A percentile compares a stretch with the other conserved stretches of the same genome.
phyloP scores from a whole-genome alignment of 2,888 invertebrate genomes.

The Meloe dianella region DNA sequence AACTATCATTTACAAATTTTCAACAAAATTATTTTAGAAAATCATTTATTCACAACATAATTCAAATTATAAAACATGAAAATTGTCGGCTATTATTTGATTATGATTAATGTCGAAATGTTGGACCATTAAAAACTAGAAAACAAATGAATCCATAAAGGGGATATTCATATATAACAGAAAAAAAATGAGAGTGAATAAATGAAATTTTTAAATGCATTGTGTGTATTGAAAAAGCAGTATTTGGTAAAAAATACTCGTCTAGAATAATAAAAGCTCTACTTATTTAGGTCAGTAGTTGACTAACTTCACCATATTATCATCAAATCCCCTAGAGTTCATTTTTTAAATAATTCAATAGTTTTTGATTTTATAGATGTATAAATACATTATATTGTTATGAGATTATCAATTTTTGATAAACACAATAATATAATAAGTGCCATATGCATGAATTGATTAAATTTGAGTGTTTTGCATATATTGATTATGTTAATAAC shows the following conservation, averaged over 20 bases:
- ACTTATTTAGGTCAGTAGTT: constrained; percentile 12
- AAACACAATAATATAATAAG: not conserved
- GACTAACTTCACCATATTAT: constrained; percentile 12
- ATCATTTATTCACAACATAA: not conserved
- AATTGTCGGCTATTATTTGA: not conserved
- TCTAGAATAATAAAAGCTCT: constrained; percentile 10
- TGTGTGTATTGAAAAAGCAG: not conserved
- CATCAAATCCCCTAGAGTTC: not conserved
- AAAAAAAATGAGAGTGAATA: not conserved
- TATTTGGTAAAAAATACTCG: not conserved
- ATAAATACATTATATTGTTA: not conserved
- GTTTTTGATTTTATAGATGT: not conserved
- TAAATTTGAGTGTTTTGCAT: constrained; percentile 32
- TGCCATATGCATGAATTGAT: constrained; percentile 29
- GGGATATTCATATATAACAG: not conserved
- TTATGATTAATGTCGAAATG: not conserved
- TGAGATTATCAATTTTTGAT: not conserved
- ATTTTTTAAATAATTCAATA: not conserved
- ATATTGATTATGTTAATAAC: constrained; percentile 32
- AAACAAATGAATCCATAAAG: not conserved
- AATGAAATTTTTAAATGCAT: not conserved
- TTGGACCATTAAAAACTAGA: not conserved
- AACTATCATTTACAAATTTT: not conserved
- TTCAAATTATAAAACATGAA: not conserved
- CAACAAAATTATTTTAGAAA: not conserved